Evolutionary conservation across 2,797 vertebrate genomes (phyloP).

Genomic region (Coilia nasus): DNA sequence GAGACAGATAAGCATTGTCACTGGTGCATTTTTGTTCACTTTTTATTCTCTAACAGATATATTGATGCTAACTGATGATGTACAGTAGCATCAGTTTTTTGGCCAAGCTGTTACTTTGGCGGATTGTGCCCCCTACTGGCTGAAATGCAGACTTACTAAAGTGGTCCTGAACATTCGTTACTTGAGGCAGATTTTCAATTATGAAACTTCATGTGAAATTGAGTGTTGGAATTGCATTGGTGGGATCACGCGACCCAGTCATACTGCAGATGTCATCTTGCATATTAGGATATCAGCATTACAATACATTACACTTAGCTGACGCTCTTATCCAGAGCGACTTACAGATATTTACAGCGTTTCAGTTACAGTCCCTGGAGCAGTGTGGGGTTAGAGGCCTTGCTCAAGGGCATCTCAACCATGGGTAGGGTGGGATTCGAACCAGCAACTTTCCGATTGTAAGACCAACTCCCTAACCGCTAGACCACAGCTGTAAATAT

Average conservation of each 20-base stretch:
- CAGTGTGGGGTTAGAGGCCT: too few relatives aligned
- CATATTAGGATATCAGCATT: background rate
- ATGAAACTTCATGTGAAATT: background rate
- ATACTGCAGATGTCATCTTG: background rate
- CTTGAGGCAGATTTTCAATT: background rate
- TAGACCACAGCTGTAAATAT: too few relatives aligned
- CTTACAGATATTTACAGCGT: too few relatives aligned
- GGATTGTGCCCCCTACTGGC: background rate
- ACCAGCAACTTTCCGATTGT: too few relatives aligned
- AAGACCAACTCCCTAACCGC: too few relatives aligned
- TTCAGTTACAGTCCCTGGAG: too few relatives aligned
- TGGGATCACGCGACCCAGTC: background rate
- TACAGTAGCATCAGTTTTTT: background rate
- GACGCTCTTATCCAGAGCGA: too few relatives aligned
- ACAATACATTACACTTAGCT: too few relatives aligned
- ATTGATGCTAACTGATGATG: background rate
- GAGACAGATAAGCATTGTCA: background rate
- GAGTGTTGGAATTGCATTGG: background rate
- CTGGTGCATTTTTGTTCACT: background rate
- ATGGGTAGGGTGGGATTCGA: too few relatives aligned
- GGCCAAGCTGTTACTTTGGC: background rate
- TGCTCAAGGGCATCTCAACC: too few relatives aligned
- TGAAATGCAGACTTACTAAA: background rate
- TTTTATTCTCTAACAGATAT: background rate
- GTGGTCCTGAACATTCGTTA: background rate